A percentile compares a stretch with the other conserved stretches of the same genome.
These are phyloP conservation scores for Bagarius yarrelli DNA, from an alignment of 2,113 vertebrate genomes.

Conservation along the genomic window DNA sequence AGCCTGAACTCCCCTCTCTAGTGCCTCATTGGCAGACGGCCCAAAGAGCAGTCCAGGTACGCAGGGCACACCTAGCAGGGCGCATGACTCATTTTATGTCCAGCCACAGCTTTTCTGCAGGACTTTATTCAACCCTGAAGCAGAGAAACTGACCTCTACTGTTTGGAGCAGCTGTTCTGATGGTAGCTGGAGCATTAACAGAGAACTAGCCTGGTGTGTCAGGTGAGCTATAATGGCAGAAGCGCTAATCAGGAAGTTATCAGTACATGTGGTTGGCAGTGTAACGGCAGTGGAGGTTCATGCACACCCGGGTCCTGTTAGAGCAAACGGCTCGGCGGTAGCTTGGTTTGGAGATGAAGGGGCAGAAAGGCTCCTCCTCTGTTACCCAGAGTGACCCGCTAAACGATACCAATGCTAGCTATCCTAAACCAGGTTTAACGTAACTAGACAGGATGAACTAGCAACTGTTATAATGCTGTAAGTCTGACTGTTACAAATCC, in stretches of 20 bases:
- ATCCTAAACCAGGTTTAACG: too few relatives aligned
- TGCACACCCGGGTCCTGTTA: neutral
- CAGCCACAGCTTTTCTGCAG: neutral
- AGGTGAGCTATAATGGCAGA: neutral
- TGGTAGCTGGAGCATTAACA: neutral
- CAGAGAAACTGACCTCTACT: neutral
- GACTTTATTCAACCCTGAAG: neutral
- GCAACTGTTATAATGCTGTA: too few relatives aligned
- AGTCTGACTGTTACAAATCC: too few relatives aligned
- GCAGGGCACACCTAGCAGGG: neutral
- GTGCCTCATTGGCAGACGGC: neutral
- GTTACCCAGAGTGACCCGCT: neutral
- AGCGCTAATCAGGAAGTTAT: neutral
- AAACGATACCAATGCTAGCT: too few relatives aligned
- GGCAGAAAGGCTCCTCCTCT: neutral
- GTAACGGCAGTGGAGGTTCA: neutral
- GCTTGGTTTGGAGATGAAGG: neutral
- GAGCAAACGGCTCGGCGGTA: neutral
- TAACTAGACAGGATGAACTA: too few relatives aligned
- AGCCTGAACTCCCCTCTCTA: neutral
- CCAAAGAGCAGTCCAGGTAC: neutral
- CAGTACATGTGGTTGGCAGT: neutral
- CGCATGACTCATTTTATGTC: neutral
- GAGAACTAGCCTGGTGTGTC: neutral
- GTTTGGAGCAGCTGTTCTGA: neutral